phyloP scores from a whole-genome alignment of 2,888 invertebrate species.

The Pseudeuparius sepicola region DNA sequence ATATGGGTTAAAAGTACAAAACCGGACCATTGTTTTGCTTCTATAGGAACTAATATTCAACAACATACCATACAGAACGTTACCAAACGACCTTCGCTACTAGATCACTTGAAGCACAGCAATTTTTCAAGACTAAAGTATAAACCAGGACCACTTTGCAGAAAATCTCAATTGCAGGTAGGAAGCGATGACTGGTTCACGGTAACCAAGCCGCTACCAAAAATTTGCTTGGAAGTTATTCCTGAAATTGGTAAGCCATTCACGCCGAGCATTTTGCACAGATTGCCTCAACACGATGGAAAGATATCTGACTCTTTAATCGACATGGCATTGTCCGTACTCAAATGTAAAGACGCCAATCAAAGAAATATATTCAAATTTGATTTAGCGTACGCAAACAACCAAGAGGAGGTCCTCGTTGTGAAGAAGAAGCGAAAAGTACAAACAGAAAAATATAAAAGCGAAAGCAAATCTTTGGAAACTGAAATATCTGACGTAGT shows the following conservation, averaged over 20 bases:
- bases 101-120: conserved; percentile 34
- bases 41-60: conserved; percentile 29
- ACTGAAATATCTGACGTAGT: conserved; percentile 34
- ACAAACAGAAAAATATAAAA: too few species aligned
- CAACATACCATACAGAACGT: not conserved
- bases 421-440: conserved; percentile 16
- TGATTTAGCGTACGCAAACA: conserved; percentile 47
- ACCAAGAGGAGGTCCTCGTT: conserved; percentile 49
- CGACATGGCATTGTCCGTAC: conserved; percentile 46
- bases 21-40: conserved; percentile 20
- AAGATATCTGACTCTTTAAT: conserved; percentile 43
- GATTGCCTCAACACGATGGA: conserved; percentile 39
- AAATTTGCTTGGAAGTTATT: conserved; percentile 41
- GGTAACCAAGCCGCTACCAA: conserved; percentile 43
- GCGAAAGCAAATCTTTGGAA: not conserved
- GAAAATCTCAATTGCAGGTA: conserved; percentile 40
- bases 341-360: conserved; percentile 30
- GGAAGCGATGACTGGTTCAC: conserved; percentile 39
- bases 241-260: conserved; percentile 42
- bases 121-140: conserved; percentile 36
- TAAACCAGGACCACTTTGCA: conserved; percentile 48
- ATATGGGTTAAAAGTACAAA: conserved; percentile 23
- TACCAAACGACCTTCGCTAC: conserved; percentile 35
- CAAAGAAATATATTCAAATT: conserved; percentile 41
- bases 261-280: conserved; percentile 38